A percentile compares a stretch with the other conserved stretches of the same genome.
These are phyloP conservation scores for Porites divaricata DNA, from an alignment of 92 coral and sea anemone genomes.

Conservation along the genomic window DNA sequence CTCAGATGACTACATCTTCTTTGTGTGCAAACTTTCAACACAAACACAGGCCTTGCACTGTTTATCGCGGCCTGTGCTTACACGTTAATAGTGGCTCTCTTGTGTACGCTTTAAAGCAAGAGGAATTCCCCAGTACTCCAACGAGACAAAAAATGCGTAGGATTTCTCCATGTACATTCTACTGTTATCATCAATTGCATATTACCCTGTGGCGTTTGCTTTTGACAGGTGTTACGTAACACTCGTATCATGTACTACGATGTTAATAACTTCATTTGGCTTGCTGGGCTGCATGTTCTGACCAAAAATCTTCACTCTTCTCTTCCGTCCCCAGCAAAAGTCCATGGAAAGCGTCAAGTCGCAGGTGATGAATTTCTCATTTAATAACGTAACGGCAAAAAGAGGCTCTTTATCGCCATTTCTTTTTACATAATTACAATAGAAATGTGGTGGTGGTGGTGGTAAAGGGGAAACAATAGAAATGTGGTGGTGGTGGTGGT, in stretches of 20 bases:
- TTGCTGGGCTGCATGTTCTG: conserved; percentile 73
- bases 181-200: background rate
- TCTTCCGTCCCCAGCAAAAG: conserved; percentile 80
- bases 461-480: too few species aligned
- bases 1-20: too few species aligned
- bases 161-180: conserved; percentile 76
- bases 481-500: too few species aligned
- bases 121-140: background rate
- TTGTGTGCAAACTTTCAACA: too few species aligned
- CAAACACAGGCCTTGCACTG: too few species aligned
- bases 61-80: too few species aligned
- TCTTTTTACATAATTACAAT: too few species aligned
- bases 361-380: background rate
- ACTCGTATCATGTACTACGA: background rate
- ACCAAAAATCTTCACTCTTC: conserved; percentile 77
- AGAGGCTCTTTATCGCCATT: too few species aligned
- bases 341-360: conserved; percentile 21
- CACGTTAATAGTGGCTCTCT: too few species aligned
- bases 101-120: too few species aligned
- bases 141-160: conserved; percentile 79
- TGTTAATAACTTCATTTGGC: background rate
- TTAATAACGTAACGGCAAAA: background rate
- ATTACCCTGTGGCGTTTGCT: conserved; percentile 7
- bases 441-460: too few species aligned
- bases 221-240: conserved; percentile 2